Conservation (phyloP, 2,113 vertebrate species). For the Caloenas nicobarica region DNA sequence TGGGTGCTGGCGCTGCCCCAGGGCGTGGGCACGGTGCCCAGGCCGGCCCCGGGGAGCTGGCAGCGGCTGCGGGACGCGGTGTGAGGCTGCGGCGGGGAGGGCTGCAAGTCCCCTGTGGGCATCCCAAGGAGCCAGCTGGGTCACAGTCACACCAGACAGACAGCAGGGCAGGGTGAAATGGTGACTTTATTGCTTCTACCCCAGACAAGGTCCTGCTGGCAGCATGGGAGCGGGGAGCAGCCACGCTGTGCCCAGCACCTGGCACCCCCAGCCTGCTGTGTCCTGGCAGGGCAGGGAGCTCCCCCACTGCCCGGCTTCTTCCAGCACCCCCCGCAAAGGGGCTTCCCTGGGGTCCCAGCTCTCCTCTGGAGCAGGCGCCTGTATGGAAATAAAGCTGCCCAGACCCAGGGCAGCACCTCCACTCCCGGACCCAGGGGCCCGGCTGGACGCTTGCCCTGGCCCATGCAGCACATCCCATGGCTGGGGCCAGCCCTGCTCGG, state of each 20-base stretch:
- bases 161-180: not conserved
- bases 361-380: not conserved
- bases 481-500: not conserved
- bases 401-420: not conserved
- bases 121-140: too few species aligned
- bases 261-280: too few species aligned
- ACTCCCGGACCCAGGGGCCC: not conserved
- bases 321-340: not conserved
- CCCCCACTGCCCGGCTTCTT: not conserved
- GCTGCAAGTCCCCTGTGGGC: not conserved
- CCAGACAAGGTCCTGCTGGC: not conserved
- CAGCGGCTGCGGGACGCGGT: not conserved
- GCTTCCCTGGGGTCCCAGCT: not conserved
- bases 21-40: not conserved
- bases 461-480: rapidly evolving
- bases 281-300: not conserved
- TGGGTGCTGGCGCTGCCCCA: not conserved
- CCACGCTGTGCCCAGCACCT: not conserved
- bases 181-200: constrained; percentile 9
- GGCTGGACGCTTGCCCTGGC: rapidly evolving
- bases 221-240: not conserved
- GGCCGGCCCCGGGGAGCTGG: not conserved
- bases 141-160: not conserved
- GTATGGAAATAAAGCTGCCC: not conserved
- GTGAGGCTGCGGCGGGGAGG: not conserved